phyloP scores from a whole-genome alignment of 2,888 invertebrate species.

The Melanostoma scalare region DNA sequence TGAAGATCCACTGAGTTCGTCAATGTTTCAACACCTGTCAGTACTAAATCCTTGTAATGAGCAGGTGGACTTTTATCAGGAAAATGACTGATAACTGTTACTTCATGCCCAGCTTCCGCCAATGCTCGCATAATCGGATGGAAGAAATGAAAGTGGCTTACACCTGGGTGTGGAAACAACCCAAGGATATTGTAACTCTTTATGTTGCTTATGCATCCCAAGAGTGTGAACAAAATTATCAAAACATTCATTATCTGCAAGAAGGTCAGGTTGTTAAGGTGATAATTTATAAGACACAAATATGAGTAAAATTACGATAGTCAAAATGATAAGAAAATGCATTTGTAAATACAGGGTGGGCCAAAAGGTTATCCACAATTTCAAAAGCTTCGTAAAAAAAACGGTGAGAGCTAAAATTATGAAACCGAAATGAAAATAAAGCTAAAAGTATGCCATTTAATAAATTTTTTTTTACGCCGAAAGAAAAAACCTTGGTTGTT shows the following conservation, averaged over 20 bases:
- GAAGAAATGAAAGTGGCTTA: slow-evolving; percentile 83
- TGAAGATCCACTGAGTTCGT: slow-evolving; percentile 79
- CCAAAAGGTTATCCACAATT: no score
- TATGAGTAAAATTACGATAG: no score
- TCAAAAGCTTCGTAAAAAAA: no score
- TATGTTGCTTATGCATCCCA: slow-evolving; percentile 11
- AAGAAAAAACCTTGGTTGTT: no score
- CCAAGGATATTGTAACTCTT: slow-evolving; percentile 79
- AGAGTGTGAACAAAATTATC: slow-evolving; percentile 30
- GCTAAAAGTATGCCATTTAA: no score
- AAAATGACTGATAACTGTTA: slow-evolving; percentile 83
- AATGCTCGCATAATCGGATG: slow-evolving; percentile 82
- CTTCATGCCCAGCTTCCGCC: slow-evolving; percentile 82
- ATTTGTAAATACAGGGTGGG: no score
- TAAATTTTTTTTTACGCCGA: no score
- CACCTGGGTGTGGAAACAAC: slow-evolving; percentile 82
- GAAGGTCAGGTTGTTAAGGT: background rate
- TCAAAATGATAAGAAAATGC: no score
- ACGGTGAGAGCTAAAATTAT: no score
- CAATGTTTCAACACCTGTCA: slow-evolving; percentile 76
- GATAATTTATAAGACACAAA: no score
- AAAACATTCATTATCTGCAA: slow-evolving; percentile 47
- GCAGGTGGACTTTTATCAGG: slow-evolving; percentile 80
- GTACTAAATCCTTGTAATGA: slow-evolving; percentile 79
- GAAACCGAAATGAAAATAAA: no score